Evolutionary conservation across 2,888 invertebrate genomes (phyloP).

Genomic region (Coelinius sp.): DNA sequence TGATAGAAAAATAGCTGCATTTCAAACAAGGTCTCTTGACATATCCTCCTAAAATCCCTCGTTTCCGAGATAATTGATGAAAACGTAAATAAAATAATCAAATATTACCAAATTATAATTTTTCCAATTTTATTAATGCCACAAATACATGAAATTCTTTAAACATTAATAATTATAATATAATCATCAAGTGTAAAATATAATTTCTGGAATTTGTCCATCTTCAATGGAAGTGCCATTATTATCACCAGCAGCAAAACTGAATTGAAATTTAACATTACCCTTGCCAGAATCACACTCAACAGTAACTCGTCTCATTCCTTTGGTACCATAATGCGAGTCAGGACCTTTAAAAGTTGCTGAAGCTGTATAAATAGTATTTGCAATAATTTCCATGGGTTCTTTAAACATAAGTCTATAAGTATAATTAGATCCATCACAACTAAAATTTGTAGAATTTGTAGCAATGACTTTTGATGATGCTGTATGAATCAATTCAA

Average conservation of each 20-base stretch:
- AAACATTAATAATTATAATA: neutral
- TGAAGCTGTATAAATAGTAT: constrained; percentile 85
- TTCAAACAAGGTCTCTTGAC: too few species aligned
- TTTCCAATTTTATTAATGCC: neutral
- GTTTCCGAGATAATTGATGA: neutral
- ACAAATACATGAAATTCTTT: neutral
- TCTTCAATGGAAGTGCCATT: constrained; percentile 89
- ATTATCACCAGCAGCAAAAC: constrained; percentile 88
- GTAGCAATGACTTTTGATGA: constrained; percentile 82
- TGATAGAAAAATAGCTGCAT: too few species aligned
- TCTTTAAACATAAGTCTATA: constrained; percentile 88
- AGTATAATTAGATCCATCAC: constrained; percentile 84
- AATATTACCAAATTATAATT: neutral
- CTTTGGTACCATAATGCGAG: constrained; percentile 88
- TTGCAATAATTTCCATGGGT: constrained; percentile 84
- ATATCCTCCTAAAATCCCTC: too few species aligned
- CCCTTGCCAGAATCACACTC: constrained; percentile 82
- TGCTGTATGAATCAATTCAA: constrained; percentile 83
- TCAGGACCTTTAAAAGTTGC: constrained; percentile 89
- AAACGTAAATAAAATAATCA: neutral
- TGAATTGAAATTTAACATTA: constrained; percentile 87
- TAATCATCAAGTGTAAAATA: constrained; percentile 81
- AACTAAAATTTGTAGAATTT: constrained; percentile 83
- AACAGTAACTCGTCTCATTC: constrained; percentile 81
- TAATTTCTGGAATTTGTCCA: constrained; percentile 90